Base-by-base conservation (phyloP, 2,113 vertebrate species). In the Chaenocephalus aceratus region DNA sequence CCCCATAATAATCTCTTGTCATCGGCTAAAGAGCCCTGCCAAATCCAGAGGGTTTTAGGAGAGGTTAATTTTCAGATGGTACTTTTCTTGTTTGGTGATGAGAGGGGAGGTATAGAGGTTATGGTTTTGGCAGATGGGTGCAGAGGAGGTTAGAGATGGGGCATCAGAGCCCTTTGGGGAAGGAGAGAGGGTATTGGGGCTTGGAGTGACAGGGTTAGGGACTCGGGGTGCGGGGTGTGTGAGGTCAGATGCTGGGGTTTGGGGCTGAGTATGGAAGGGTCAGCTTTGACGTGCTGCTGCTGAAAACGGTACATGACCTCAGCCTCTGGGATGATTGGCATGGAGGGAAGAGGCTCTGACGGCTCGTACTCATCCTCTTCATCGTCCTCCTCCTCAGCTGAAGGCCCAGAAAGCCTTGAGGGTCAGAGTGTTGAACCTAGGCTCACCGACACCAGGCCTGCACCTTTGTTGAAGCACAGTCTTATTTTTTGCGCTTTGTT, bases 191-290 rank as follows among this genome's bases (percentile, higher is more conserved):
- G 75, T 87, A 86, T 92, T 91, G 75, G 91, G 79, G 72, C 84
- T 92, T 93, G 88, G 93, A 93, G 92, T 94, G 93, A 94, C 93
- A 93, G 86, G 93, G 92, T 94, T 92, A 93, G 93, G 82, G 90
- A 84, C 88, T 86, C n/a, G 14, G 90, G 91, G 85, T 93, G 86
- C 86, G 80, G 91, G 84, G 87, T 85, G 86, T 71, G 81, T 30
- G 71, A 71, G 92, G 92, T 94, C 93, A 93, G 75, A 84, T 79
- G 86, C 82, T 66, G 64, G 73, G 89, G 70, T 89, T 85, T 68
- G 69, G 75, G 77, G 26, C 36, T 85, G 73, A 79, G 88, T 66
- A 48, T 62, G 59, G 75, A 85, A 80, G 87, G 90, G 89, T 91
- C 88, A 90, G 80, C 83, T 49, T 66, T 83, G 81, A 85, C 75